Evolutionary conservation across 2,113 vertebrate species (phyloP).

Genomic region (Taxidea taxus): DNA sequence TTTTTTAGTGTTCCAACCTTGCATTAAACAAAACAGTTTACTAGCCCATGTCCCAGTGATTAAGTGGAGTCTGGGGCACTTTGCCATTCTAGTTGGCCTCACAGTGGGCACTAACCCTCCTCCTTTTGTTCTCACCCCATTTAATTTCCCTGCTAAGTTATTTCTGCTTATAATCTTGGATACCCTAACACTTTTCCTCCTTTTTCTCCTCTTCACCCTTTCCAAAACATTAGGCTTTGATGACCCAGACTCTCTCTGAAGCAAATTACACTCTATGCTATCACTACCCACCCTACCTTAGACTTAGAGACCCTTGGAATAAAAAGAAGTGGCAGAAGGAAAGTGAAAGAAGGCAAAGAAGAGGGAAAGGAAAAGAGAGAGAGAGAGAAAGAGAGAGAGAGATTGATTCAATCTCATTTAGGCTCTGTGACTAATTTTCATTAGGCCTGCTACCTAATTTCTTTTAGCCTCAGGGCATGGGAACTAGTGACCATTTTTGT

Average conservation of each 20-base stretch:
- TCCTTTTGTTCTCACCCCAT: not conserved
- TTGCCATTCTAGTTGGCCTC: conserved; percentile 15
- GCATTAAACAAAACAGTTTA: conserved; percentile 32
- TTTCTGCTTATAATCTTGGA: not conserved
- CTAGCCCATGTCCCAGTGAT: not conserved
- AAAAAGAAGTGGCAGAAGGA: not conserved
- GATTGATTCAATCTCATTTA: conserved; percentile 32
- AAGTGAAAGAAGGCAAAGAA: not conserved
- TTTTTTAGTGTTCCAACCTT: not conserved
- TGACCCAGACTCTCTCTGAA: conserved; percentile 18
- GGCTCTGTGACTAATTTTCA: conserved; percentile 55
- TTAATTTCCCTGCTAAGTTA: not conserved
- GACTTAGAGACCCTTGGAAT: conserved; percentile 25
- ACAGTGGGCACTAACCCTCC: not conserved
- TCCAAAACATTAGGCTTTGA: not conserved
- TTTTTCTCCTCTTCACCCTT: not conserved
- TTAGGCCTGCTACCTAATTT: conserved; percentile 49
- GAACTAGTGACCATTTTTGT: conserved; percentile 57
- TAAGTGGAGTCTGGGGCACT: not conserved
- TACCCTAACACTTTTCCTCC: not conserved
- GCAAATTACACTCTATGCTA: not conserved
- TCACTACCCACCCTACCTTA: not conserved
- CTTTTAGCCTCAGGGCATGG: conserved; percentile 40
- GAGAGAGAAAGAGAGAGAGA: not conserved
- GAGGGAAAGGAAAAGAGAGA: not conserved